These are phyloP conservation scores for Alitta virens DNA, from an alignment of 2,888 invertebrate genomes.

Conservation along the genomic window DNA sequence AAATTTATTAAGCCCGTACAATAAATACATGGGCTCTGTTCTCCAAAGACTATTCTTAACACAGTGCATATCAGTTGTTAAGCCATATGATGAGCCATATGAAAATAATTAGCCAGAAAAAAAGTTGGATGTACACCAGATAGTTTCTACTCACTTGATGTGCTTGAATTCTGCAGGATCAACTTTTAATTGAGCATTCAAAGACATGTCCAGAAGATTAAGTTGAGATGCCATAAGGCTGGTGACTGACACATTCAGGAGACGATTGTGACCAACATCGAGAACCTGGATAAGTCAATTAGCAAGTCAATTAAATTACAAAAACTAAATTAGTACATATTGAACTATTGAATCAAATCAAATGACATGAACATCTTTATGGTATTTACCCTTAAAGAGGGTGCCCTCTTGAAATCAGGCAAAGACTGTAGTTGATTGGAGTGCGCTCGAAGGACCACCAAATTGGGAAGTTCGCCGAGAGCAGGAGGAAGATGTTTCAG, in stretches of 20 bases:
- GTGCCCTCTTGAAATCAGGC: conserved; percentile 55
- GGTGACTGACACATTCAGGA: conserved; percentile 52
- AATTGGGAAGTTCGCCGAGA: conserved; percentile 50
- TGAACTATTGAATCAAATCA: background rate
- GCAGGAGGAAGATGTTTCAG: conserved; percentile 50
- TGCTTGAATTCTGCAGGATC: conserved; percentile 46
- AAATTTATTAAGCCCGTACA: background rate
- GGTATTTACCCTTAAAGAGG: conserved; percentile 49
- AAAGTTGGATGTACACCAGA: no score
- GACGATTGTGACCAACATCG: conserved; percentile 58
- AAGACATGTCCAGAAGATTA: conserved; percentile 57
- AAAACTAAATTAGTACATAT: background rate
- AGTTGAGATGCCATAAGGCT: conserved; percentile 55
- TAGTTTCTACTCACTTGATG: conserved; percentile 46
- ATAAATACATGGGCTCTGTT: no score
- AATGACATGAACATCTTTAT: background rate
- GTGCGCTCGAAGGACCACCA: conserved; percentile 57
- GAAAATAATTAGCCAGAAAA: no score
- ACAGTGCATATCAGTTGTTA: no score
- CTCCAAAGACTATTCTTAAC: no score
- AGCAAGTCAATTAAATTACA: background rate
- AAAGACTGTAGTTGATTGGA: conserved; percentile 55
- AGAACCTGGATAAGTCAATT: conserved; percentile 53
- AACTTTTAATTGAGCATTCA: conserved; percentile 54
- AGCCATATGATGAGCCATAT: no score